Evolutionary conservation across 2,113 vertebrate genomes (phyloP), one percentile per base, ranked within the genome.

Genomic region (Prunella fulvescens): DNA sequence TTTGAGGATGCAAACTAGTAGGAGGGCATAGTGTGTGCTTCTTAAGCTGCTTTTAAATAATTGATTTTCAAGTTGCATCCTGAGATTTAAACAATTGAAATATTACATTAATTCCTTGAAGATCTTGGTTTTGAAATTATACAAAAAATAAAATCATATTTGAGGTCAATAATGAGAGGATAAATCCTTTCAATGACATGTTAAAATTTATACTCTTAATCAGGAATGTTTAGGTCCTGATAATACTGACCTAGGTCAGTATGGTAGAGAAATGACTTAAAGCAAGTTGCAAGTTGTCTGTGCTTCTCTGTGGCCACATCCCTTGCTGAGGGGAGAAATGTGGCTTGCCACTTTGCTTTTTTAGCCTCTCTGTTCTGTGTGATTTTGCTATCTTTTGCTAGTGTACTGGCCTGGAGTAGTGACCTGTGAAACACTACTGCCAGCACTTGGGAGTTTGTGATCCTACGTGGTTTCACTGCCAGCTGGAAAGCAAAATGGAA

Each of bases 401-500:
- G 53, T n/a, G 37, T 57, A 33, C 67, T 84, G 76, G 72, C 86
- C 67, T 77, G 58, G 50, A 91, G 66, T 95, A 42, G 54, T 72
- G 80, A 93, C 90, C 90, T 86, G 35, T 87, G 77, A 82, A 90
- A 60, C 12, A 9, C 81, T 94, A 56, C 79, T 96, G 91, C 91
- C 81, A 88, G 89, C 28, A 12, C 85, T 94, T 92, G 17, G 13
- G 91, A 93, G 85, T 93, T 95, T 81, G 91, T 93, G 94, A 95
- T 96, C 73, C 91, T 95, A 23, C 5, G 10, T 70, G 64, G 62
- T 83, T 81, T 93, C 85, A 53, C 81, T 96, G 97, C 97, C 96
- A 97, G 97, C 93, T 97, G 96, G 95, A 97, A 89, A 85, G 61
- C 91, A 88, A 90, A 94, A 94, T 92, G 92, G 89, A 97, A 97